Base-by-base conservation (phyloP, 2,888 invertebrate species). In the Andrena marginata region DNA sequence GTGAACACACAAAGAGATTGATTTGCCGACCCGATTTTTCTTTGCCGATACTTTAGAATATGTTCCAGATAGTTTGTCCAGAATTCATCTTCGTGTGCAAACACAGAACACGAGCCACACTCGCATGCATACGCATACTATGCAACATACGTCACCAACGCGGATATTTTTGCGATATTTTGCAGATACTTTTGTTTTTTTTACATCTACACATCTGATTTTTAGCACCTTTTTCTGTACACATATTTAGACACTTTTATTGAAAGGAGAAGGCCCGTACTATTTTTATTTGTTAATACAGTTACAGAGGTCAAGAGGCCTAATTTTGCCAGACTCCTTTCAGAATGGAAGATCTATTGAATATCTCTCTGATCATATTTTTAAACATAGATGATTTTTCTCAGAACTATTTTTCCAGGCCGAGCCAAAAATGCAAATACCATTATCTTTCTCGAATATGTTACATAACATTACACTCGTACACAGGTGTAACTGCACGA, bases 401-500 rank as follows among this genome's bases (percentile, higher is more conserved):
- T 23, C 2, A 10, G 1, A 20, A 31, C 8, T 10, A 2, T 42
- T 67, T 56, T 65, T 65, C 35, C 71, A 72, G 71, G 26, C 26
- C 48, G 35, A 29, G 35, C 56, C 26, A 29, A 49, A 77, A 8
- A 13, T 23, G 3, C 31, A 7, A 10, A 6, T n/a, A 29, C 13
- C 3, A 31, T 33, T 56, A 31, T 80, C 71, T 56, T 51, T 35
- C 33, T 8, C 35, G n/a, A 8, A 51, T 35, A 23, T 67, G 65
- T 31, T 51, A 73, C 75, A 76, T 74, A n/a, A 54, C 23, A 23
- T 73, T 31, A 81, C 83, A 85, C 79, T 63, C 8, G 65, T 51
- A 81, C 85, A 84, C 80, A 87, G 86, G 74, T 69, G 81, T 83
- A 85, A 77, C 79, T 75, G 86, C 87, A 87, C 78, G 80, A 77